phyloP scores from a whole-genome alignment of 2,797 vertebrate genomes.

The Holocentrus rufus region DNA sequence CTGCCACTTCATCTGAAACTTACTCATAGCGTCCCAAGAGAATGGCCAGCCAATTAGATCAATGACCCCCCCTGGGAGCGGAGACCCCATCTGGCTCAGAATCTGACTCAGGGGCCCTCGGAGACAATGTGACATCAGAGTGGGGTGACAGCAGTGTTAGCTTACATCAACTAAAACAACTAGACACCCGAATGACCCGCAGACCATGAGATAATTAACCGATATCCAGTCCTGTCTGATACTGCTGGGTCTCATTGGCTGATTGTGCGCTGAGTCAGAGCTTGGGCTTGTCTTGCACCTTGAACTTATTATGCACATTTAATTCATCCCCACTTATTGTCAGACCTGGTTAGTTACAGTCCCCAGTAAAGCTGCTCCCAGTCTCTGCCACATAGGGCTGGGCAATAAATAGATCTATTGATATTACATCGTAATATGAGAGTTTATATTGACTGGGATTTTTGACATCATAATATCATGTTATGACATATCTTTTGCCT shows the following conservation, averaged over 20 bases:
- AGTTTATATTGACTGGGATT: too few relatives aligned
- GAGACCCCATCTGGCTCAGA: conserved; percentile 55
- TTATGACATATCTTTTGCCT: too few relatives aligned
- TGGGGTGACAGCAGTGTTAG: conserved; percentile 14
- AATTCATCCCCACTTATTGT: conserved; percentile 11
- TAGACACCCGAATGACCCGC: conserved; percentile 44
- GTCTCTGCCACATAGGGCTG: not conserved
- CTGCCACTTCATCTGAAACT: conserved; percentile 54
- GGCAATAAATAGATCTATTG: too few relatives aligned
- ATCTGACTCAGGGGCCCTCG: conserved; percentile 55
- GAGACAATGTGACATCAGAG: conserved; percentile 51
- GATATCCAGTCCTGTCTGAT: conserved; percentile 15
- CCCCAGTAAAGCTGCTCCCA: conserved; percentile 17
- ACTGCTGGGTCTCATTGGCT: conserved; percentile 29
- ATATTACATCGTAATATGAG: too few relatives aligned
- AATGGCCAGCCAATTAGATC: conserved; percentile 40
- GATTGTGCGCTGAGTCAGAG: conserved; percentile 44
- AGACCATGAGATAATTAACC: conserved; percentile 23
- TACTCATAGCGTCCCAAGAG: conserved; percentile 49
- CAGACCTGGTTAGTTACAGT: conserved; percentile 1
- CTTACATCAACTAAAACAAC: conserved; percentile 43
- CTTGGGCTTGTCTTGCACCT: conserved; percentile 32
- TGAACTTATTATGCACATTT: conserved; percentile 31
- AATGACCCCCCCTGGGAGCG: conserved; percentile 22
- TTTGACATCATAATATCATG: too few relatives aligned